phyloP scores from a whole-genome alignment of 2,113 vertebrate genomes.

The Blennius ocellaris region DNA sequence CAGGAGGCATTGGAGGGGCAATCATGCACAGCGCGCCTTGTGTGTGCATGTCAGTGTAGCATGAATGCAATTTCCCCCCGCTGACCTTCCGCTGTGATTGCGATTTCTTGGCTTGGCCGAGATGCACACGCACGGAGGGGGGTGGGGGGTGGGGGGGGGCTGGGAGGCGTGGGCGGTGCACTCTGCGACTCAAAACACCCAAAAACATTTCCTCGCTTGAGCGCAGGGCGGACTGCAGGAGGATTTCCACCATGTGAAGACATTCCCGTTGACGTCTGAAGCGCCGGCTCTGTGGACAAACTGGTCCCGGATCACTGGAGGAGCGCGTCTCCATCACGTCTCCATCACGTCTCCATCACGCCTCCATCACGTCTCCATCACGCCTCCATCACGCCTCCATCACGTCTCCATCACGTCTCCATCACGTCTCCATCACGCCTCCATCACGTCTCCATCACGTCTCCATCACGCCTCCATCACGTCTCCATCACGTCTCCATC shows the following conservation, averaged over 20 bases:
- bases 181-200: constrained; percentile 33
- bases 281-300: constrained; percentile 17
- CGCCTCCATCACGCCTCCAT: too few relatives aligned
- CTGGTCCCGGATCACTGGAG: not conserved
- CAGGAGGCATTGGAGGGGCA: constrained; percentile 50
- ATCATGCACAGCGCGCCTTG: constrained; percentile 54
- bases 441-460: too few relatives aligned
- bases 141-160: constrained; percentile 61
- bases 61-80: constrained; percentile 66
- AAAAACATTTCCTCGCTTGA: constrained; percentile 38
- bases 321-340: not conserved
- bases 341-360: too few relatives aligned
- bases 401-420: too few relatives aligned
- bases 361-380: too few relatives aligned
- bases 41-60: constrained; percentile 63
- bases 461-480: too few relatives aligned
- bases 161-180: constrained; percentile 59
- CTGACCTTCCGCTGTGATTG: constrained; percentile 60
- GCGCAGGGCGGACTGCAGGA: constrained; percentile 21
- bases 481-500: too few relatives aligned
- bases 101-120: constrained; percentile 36
- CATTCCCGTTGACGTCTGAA: constrained; percentile 34
- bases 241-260: constrained; percentile 38
- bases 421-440: too few relatives aligned
- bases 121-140: not conserved